phyloP scores from a whole-genome alignment of 1,140 invertebrate genomes.

The Heliconius hewitsoni region DNA sequence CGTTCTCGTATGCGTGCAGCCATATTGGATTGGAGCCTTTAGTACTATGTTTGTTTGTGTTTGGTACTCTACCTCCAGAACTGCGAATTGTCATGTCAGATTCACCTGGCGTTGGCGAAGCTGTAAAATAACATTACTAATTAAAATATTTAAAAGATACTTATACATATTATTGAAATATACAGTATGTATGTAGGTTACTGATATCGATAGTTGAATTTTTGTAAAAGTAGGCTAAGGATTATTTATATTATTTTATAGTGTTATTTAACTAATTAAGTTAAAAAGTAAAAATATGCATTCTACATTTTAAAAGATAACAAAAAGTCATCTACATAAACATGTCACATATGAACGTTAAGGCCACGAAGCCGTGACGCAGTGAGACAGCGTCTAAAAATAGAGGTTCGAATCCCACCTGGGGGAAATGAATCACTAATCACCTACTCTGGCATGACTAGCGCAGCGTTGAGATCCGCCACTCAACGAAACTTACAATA shows the following conservation, averaged over 20 bases:
- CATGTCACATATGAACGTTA: too few species aligned
- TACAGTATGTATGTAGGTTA: background rate
- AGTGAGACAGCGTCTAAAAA: too few species aligned
- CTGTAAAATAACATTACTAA: constrained; percentile 41
- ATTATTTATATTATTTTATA: too few species aligned
- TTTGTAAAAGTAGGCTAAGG: background rate
- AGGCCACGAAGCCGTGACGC: too few species aligned
- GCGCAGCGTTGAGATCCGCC: too few species aligned
- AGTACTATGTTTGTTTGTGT: constrained; percentile 96
- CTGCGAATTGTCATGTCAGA: constrained; percentile 87
- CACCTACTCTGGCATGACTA: too few species aligned
- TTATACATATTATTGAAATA: too few species aligned
- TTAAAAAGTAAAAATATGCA: background rate
- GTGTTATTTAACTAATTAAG: too few species aligned
- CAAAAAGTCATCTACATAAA: too few species aligned
- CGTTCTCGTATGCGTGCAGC: constrained; percentile 96
- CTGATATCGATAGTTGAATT: background rate
- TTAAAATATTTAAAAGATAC: background rate
- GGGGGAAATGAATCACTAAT: too few species aligned
- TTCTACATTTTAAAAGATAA: too few species aligned
- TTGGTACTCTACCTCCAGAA: constrained; percentile 90
- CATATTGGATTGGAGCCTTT: constrained; percentile 97
- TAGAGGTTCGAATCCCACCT: too few species aligned
- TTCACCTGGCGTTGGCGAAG: constrained; percentile 82
- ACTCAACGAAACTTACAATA: constrained; percentile 85